Evolutionary conservation across 2,113 vertebrate genomes (phyloP).

Genomic region (Anas platyrhynchos): DNA sequence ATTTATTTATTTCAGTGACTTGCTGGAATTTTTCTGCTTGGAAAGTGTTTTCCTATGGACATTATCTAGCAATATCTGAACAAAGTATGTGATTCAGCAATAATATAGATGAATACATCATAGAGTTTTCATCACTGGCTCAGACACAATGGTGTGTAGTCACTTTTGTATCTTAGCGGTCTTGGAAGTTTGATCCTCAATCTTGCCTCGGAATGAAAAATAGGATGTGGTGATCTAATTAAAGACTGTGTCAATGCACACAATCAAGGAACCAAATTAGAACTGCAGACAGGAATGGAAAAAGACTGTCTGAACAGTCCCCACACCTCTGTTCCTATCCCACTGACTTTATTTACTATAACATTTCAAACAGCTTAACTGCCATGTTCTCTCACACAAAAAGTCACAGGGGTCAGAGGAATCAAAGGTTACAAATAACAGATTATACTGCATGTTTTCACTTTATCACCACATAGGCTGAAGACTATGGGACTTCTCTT

Average conservation of each 20-base stretch:
- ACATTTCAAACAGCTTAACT: neutral
- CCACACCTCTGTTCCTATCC: neutral
- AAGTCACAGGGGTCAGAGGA: neutral
- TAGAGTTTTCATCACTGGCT: neutral
- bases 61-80: neutral
- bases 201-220: neutral
- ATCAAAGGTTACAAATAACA: neutral
- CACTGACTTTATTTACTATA: slow-evolving; percentile 15
- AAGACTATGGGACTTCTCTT: neutral
- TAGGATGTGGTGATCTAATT: slow-evolving; percentile 1
- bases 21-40: neutral
- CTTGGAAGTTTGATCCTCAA: neutral
- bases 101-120: neutral
- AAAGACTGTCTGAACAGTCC: neutral
- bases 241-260: neutral
- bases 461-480: neutral
- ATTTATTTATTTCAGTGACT: neutral
- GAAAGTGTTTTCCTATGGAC: neutral
- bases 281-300: slow-evolving; percentile 10
- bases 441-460: neutral
- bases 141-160: neutral
- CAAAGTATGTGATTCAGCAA: neutral
- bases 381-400: neutral
- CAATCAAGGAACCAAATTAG: neutral
- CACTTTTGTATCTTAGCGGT: neutral